A percentile compares a stretch with the other conserved stretches of the same genome.
phyloP scores from a whole-genome alignment of 1,140 invertebrate genomes.

The Drosophila watanabei region DNA sequence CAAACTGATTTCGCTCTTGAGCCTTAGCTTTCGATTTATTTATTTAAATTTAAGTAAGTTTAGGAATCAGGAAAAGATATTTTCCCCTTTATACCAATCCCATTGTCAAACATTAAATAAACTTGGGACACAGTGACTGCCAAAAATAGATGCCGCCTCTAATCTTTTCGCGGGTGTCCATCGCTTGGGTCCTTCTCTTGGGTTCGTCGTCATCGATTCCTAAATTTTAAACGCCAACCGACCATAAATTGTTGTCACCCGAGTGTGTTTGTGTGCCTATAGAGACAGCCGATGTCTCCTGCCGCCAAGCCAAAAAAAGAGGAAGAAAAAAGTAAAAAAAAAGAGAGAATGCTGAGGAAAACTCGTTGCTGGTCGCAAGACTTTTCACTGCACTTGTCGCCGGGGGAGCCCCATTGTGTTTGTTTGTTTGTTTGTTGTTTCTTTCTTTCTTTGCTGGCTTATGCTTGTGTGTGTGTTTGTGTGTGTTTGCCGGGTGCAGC shows the following conservation, averaged over 20 bases:
- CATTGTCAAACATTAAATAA: constrained; percentile 14
- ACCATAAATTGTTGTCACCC: constrained; percentile 71
- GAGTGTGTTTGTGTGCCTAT: constrained; percentile 11
- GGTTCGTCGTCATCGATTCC: constrained; percentile 55
- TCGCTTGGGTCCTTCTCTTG: constrained; percentile 12
- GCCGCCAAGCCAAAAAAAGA: constrained; percentile 2
- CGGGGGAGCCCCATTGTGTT: constrained; percentile 53
- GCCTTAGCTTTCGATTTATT: background rate
- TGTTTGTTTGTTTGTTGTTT: constrained; percentile 19
- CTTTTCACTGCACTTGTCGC: constrained; percentile 78
- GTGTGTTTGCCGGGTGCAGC: constrained; percentile 61
- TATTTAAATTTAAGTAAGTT: background rate
- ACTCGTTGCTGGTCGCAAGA: constrained; percentile 66
- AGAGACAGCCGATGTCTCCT: constrained; percentile 44
- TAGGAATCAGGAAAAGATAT: background rate
- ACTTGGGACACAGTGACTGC: constrained; percentile 30
- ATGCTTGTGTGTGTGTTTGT: no score
- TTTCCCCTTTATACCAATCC: constrained; percentile 1
- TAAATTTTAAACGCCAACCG: constrained; percentile 70
- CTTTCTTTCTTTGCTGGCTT: constrained; percentile 32
- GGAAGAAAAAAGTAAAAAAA: constrained; percentile 1
- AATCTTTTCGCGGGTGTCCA: constrained; percentile 33
- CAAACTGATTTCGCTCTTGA: background rate
- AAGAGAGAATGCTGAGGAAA: constrained; percentile 39
- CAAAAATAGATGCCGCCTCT: constrained; percentile 55